These are phyloP conservation scores for Heterotilapia buettikoferi DNA, from an alignment of 2,113 vertebrate species.

Conservation along the genomic window DNA sequence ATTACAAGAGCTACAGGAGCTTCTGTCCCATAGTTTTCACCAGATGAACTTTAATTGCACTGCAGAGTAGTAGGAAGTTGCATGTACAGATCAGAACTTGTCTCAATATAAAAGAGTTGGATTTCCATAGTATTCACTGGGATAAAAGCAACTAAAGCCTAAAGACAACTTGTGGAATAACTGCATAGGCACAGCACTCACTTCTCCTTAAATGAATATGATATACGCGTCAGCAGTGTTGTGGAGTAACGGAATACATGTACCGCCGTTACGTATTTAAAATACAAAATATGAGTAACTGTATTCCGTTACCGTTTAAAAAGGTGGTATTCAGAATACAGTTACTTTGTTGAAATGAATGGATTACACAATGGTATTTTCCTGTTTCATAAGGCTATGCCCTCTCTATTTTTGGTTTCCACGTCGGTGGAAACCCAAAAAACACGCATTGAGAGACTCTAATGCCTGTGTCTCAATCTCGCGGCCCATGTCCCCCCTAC, in stretches of 20 bases:
- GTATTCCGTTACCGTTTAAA: background rate
- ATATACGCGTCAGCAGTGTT: background rate
- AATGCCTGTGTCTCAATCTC: background rate
- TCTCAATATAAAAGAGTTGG: background rate
- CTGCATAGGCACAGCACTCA: background rate
- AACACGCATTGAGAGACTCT: background rate
- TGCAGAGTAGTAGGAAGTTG: background rate
- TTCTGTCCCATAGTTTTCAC: background rate
- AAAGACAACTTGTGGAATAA: background rate
- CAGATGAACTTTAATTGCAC: background rate
- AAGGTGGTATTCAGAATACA: background rate
- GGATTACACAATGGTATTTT: background rate
- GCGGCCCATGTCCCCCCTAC: background rate
- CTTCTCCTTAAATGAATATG: background rate
- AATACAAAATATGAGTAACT: background rate
- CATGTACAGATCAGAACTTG: background rate
- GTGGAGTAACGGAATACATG: background rate
- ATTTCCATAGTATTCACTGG: background rate
- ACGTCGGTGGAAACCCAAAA: background rate
- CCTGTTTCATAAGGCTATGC: background rate
- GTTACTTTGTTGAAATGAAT: background rate
- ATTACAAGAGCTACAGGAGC: slow-evolving; percentile 4
- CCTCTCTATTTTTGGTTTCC: background rate
- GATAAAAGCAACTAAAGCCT: background rate
- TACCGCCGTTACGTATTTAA: background rate